Conservation (phyloP, 2,888 invertebrate species). For the Drosophila nigritarsus region DNA sequence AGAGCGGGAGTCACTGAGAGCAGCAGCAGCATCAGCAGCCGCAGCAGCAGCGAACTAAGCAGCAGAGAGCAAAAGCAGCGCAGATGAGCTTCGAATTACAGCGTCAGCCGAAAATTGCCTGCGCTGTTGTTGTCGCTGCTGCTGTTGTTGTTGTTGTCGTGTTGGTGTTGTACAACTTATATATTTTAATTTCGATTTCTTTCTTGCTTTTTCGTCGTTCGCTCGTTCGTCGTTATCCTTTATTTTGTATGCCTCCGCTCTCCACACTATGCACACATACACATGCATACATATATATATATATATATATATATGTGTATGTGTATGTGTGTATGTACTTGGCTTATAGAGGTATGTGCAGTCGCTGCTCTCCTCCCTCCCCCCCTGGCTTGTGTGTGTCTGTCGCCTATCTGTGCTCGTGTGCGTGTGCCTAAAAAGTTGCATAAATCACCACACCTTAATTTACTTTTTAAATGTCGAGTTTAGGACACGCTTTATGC, state of each 20-base stretch:
- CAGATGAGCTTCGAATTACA: conserved; percentile 76
- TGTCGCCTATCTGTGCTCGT: conserved; percentile 48
- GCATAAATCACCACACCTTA: conserved; percentile 85
- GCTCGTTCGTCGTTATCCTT: conserved; percentile 69
- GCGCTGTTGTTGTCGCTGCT: conserved; percentile 39
- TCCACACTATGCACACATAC: conserved; percentile 1
- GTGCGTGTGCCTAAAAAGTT: conserved; percentile 73
- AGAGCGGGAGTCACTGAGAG: conserved; percentile 19
- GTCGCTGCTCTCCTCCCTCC: conserved; percentile 27
- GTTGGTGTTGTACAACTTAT: conserved; percentile 59
- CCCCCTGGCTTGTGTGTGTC: conserved; percentile 39
- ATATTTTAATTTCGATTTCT: conserved; percentile 80
- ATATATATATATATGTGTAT: not conserved
- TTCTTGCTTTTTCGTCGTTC: conserved; percentile 67
- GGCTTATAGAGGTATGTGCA: conserved; percentile 66
- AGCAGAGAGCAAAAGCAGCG: conserved; percentile 51
- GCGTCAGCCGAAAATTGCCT: conserved; percentile 72
- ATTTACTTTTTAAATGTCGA: conserved; percentile 73
- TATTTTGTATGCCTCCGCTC: conserved; percentile 64
- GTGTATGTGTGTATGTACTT: conserved; percentile 12
- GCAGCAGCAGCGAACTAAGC: conserved; percentile 21
- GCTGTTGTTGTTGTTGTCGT: conserved; percentile 28
- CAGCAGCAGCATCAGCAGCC: conserved; percentile 21
- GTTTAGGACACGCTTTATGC: conserved; percentile 26
- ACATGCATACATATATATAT: not conserved